Evolutionary conservation across 1,140 invertebrate species (phyloP).

Genomic region (Drosophila varians): DNA sequence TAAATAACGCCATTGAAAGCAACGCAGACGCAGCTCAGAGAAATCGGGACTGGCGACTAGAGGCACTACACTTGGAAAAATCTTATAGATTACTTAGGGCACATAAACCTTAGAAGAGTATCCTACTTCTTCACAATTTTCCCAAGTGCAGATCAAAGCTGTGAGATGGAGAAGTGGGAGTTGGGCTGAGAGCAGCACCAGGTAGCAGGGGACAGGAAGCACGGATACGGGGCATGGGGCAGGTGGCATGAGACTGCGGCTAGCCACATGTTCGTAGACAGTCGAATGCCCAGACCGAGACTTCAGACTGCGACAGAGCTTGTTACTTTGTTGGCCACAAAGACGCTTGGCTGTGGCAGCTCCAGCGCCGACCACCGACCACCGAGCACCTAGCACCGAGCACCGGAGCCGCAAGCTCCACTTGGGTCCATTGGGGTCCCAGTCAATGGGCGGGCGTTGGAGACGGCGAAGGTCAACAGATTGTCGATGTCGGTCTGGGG

Average conservation of each 20-base stretch:
- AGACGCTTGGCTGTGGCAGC: constrained; percentile 30
- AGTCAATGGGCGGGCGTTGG: constrained; percentile 74
- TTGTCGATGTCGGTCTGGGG: constrained; percentile 60
- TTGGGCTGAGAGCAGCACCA: constrained; percentile 15
- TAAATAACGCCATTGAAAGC: constrained; percentile 83
- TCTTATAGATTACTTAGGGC: background rate
- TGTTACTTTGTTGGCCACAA: constrained; percentile 52
- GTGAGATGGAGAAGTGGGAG: constrained; percentile 23
- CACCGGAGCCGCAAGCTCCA: background rate
- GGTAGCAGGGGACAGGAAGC: constrained; percentile 7
- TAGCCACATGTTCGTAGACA: constrained; percentile 33
- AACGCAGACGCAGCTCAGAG: constrained; percentile 65
- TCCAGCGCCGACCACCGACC: background rate
- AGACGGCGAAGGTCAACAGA: constrained; percentile 80
- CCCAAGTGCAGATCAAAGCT: constrained; percentile 10
- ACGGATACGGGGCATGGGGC: constrained; percentile 9
- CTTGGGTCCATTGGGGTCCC: constrained; percentile 24
- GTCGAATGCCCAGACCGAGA: constrained; percentile 28
- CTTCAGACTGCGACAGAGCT: constrained; percentile 28
- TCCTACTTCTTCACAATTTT: background rate
- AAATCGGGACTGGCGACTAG: constrained; percentile 49
- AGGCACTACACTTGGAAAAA: constrained; percentile 13
- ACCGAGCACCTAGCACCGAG: background rate
- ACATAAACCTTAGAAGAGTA: background rate
- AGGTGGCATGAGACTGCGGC: constrained; percentile 32